These are phyloP conservation scores for Pseudeuparius sepicola DNA, from an alignment of 2,888 invertebrate genomes.

Conservation along the genomic window DNA sequence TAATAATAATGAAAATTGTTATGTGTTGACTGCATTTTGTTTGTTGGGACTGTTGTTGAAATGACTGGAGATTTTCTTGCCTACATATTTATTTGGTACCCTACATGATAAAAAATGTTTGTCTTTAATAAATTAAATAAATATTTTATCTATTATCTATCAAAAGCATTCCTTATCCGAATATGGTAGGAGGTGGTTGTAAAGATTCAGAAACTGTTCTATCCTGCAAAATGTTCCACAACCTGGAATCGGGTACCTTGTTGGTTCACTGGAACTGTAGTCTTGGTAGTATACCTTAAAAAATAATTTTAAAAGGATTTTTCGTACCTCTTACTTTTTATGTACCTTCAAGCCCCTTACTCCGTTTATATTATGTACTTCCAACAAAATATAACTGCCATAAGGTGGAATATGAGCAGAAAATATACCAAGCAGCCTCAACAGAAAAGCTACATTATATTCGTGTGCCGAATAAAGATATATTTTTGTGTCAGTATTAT, in stretches of 20 bases:
- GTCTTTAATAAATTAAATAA: no score
- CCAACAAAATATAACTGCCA: constrained; percentile 30
- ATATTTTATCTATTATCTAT: no score
- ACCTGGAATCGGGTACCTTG: constrained; percentile 17
- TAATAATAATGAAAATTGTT: no score
- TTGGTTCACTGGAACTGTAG: constrained; percentile 22
- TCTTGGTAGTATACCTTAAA: constrained; percentile 29
- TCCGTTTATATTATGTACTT: constrained; percentile 27
- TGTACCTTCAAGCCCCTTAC: constrained; percentile 23
- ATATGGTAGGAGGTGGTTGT: constrained; percentile 20
- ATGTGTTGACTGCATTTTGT: no score
- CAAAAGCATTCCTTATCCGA: constrained; percentile 25
- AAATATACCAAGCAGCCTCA: constrained; percentile 26
- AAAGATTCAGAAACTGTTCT: constrained; percentile 18
- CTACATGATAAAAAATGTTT: no score
- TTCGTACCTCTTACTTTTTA: not conserved
- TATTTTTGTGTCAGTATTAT: constrained; percentile 27
- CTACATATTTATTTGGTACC: no score
- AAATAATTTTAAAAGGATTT: constrained; percentile 5
- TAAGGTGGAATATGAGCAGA: constrained; percentile 31
- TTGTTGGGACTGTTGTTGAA: no score
- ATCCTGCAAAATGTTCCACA: constrained; percentile 23
- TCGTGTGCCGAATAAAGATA: constrained; percentile 34
- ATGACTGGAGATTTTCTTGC: no score
- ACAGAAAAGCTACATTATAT: constrained; percentile 30